Evolutionary conservation across 2,888 invertebrate genomes (phyloP), one percentile per base, ranked within the genome.

Genomic region (Molanna angustata): DNA sequence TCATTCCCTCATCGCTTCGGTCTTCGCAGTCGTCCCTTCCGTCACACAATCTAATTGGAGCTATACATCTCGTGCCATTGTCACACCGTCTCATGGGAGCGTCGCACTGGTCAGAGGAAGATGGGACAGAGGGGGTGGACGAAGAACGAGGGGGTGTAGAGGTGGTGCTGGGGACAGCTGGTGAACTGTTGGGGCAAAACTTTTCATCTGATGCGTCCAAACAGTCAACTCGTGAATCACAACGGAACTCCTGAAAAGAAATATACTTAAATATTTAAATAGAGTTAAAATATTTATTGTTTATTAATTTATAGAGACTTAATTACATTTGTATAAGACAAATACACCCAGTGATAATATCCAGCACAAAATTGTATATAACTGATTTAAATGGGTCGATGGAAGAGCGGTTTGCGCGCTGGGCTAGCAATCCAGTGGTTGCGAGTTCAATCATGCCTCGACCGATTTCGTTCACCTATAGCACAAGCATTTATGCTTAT

Each of bases 1-100:
- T 72, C 56, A 82, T 79, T 0, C 87, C 85, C 71, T 94, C 93
- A 67, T 94, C 94, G 0, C 85, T 82, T 14, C 81, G 82, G 69
- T 92, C 90, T 1, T 72, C 69, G 69, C 91, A 92, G 67, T 93
- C 86, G 2, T 66, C 61, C 14, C 67, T 66, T 1, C 80, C 83
- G 71, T 94, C 87, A 69, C 93, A 94, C 19, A 89, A 78, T 66
- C 85, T 80, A 47, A 75, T 73, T 9, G 86, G 83, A 37, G 82
- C 74, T 57, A 93, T 80, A 69, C 93, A 94, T 63, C 82, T 79
- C 17, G 84, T 82, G 51, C 72, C 79, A 64, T 84, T 83, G 65
- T 83, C 81, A 71, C 92, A 93, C 51, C 76, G 63, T 51, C 85
- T 73, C 63, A 80, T 77, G 1, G 86, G 86, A 63, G 73, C 67